Evolutionary conservation across 2,888 invertebrate species (phyloP).

Genomic region (Rotaria magnacalcarata): DNA sequence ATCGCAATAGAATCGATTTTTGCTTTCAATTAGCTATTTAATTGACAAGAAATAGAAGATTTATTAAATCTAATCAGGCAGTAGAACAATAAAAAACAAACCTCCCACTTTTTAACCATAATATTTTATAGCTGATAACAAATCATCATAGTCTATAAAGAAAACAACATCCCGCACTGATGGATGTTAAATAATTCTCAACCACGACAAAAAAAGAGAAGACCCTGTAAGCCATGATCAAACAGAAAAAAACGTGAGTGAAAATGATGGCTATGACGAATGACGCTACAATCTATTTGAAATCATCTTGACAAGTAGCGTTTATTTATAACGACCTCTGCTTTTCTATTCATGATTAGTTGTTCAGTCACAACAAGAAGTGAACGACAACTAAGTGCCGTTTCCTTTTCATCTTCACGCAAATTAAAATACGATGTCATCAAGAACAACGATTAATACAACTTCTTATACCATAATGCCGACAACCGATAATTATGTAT

Average conservation of each 20-base stretch:
- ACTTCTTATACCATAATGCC: not conserved
- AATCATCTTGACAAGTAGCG: not conserved
- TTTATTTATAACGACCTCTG: not conserved
- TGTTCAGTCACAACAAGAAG: not conserved
- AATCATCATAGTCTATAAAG: not conserved
- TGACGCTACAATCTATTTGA: not conserved
- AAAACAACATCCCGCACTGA: not conserved
- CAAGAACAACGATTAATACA: not conserved
- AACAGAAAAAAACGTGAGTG: not conserved
- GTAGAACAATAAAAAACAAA: not conserved
- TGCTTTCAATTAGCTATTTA: constrained; percentile 73
- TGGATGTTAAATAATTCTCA: not conserved
- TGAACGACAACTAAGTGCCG: not conserved
- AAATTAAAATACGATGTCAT: not conserved
- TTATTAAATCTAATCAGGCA: no score
- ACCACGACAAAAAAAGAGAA: not conserved
- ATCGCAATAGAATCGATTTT: constrained; percentile 94
- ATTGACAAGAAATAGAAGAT: not conserved
- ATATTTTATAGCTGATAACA: not conserved
- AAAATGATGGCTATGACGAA: not conserved
- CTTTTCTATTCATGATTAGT: not conserved
- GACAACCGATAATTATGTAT: not conserved
- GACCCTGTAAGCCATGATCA: not conserved
- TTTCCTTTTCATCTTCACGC: not conserved
- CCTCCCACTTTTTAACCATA: constrained; percentile 4